Conservation (phyloP, 64 coral and sea anemone species). For the Astreopora myriophthalma region DNA sequence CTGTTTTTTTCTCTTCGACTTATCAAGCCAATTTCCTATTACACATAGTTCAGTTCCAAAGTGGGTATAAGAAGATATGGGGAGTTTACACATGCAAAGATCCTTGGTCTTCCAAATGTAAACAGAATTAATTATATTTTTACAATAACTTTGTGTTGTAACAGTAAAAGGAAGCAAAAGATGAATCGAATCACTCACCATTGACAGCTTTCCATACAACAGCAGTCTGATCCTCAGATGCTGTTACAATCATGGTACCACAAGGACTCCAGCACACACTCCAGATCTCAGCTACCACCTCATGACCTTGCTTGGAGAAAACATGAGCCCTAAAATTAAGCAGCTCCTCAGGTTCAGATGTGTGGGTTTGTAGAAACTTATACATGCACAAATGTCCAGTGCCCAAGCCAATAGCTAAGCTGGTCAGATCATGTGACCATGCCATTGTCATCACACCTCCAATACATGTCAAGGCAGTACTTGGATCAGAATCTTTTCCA, state of each 20-base stretch:
- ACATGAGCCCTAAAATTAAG: conserved; percentile 78
- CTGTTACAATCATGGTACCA: conserved; percentile 85
- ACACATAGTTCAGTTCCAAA: too few species aligned
- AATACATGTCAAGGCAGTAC: conserved; percentile 53
- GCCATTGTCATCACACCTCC: conserved; percentile 73
- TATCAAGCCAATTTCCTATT: too few species aligned
- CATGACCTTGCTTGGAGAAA: conserved; percentile 1
- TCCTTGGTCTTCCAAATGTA: too few species aligned
- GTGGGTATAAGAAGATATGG: too few species aligned
- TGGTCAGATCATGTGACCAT: conserved; percentile 67
- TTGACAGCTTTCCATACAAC: conserved; percentile 71
- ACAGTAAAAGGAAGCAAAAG: not conserved
- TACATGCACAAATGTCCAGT: conserved; percentile 78
- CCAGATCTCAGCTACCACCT: conserved; percentile 79
- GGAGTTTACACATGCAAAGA: too few species aligned
- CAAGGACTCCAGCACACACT: conserved; percentile 96
- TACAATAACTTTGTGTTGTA: not conserved
- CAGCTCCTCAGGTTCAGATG: conserved; percentile 41
- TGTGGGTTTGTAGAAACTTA: conserved; percentile 9
- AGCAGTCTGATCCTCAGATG: conserved; percentile 92
- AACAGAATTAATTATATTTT: too few species aligned
- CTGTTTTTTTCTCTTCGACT: too few species aligned
- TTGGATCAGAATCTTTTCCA: not conserved
- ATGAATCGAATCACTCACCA: conserved; percentile 30
- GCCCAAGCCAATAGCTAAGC: conserved; percentile 82